A percentile compares a stretch with the other conserved stretches of the same genome.
These are phyloP conservation scores for Adrianichthys oophorus DNA, from an alignment of 2,797 vertebrate genomes.

Conservation along the genomic window DNA sequence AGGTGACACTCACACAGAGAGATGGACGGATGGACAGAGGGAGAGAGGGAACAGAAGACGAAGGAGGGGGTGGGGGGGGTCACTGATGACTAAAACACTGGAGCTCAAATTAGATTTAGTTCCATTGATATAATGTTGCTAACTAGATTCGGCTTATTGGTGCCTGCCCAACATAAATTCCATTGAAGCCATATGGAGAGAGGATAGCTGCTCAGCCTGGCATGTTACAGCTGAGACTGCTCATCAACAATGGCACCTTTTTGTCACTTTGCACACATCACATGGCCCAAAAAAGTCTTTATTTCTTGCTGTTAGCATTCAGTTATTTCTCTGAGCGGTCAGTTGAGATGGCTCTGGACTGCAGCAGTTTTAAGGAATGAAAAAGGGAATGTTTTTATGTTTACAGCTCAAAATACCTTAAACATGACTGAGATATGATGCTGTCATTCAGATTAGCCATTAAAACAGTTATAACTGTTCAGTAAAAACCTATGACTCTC, in stretches of 20 bases:
- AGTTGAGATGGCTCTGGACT: not conserved
- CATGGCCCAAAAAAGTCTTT: not conserved
- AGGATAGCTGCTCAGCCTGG: slow-evolving; percentile 35
- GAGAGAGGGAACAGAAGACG: slow-evolving; percentile 31
- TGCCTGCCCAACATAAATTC: slow-evolving; percentile 80
- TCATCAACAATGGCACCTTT: slow-evolving; percentile 31
- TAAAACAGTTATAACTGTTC: not conserved
- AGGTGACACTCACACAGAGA: slow-evolving; percentile 72
- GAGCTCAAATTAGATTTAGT: slow-evolving; percentile 76
- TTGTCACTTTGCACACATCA: slow-evolving; percentile 10
- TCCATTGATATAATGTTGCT: slow-evolving; percentile 76
- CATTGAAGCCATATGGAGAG: slow-evolving; percentile 75
- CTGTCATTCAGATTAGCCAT: slow-evolving; percentile 5
- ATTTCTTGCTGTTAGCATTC: slow-evolving; percentile 4
- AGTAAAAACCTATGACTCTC: not conserved
- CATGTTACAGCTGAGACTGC: slow-evolving; percentile 30
- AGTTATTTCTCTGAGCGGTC: too few species aligned
- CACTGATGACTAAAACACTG: slow-evolving; percentile 69
- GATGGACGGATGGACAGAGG: slow-evolving; percentile 54
- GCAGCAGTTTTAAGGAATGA: not conserved
- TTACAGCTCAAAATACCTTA: not conserved
- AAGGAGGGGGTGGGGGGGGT: slow-evolving; percentile 17
- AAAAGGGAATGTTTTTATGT: not conserved
- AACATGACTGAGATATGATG: slow-evolving; percentile 3
- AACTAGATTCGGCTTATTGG: slow-evolving; percentile 79